These are phyloP conservation scores for Empidonax alnorum DNA, from an alignment of 2,113 vertebrate species.

Conservation along the genomic window DNA sequence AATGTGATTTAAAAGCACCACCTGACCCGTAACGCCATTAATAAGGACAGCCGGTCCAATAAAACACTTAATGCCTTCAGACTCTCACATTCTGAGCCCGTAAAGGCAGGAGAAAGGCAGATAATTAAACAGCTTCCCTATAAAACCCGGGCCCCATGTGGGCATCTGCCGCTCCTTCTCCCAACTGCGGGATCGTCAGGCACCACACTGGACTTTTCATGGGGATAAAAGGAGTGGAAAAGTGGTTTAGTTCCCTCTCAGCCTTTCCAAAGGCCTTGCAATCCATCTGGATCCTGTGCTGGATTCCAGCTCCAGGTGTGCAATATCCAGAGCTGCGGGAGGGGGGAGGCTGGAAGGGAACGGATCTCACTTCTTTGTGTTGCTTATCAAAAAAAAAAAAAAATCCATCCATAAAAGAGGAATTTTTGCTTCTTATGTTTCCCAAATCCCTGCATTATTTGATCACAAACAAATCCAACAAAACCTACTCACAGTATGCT, in stretches of 20 bases:
- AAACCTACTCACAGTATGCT: conserved; percentile 56
- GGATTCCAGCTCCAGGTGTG: neutral
- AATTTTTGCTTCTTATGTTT: conserved; percentile 24
- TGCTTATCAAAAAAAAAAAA: neutral
- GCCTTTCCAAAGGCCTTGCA: neutral
- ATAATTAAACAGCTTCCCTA: neutral
- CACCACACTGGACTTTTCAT: neutral
- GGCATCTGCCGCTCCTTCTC: neutral
- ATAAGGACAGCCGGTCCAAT: neutral
- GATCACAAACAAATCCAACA: conserved; percentile 60
- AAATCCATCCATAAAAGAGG: neutral
- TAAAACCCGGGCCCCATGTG: neutral
- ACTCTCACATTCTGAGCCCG: neutral
- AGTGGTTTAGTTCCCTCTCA: neutral
- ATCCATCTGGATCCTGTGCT: neutral
- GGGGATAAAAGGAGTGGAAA: neutral
- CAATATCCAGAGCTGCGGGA: neutral
- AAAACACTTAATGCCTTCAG: conserved; percentile 2
- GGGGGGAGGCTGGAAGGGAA: neutral
- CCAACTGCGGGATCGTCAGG: neutral
- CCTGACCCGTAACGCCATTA: neutral
- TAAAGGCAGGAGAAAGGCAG: neutral
- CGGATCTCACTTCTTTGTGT: neutral
- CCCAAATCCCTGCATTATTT: conserved; percentile 51
- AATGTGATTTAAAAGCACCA: neutral